phyloP scores from a whole-genome alignment of 2,888 invertebrate species.

The Melinaea marsaeus region DNA sequence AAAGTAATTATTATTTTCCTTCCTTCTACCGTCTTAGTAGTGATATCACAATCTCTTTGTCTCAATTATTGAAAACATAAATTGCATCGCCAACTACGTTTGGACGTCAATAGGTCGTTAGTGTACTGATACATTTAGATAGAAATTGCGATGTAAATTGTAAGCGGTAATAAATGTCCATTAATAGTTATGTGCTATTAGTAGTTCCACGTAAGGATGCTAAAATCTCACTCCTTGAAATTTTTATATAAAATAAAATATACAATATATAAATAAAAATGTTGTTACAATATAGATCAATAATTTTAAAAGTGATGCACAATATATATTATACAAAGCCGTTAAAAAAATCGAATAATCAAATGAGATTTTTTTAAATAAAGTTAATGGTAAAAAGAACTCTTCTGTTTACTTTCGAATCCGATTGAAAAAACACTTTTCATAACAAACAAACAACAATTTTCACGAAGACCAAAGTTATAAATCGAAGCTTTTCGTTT shows the following conservation, averaged over 20 bases:
- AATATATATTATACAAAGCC: too few relatives aligned
- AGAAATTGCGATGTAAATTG: conserved; percentile 27
- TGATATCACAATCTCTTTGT: background rate
- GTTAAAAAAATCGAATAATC: too few relatives aligned
- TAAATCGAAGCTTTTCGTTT: too few relatives aligned
- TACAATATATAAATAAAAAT: background rate
- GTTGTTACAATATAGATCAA: background rate
- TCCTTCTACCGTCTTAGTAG: background rate
- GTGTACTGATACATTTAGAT: conserved; percentile 26
- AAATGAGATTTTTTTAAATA: too few relatives aligned
- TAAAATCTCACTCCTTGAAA: background rate
- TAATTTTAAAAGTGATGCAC: too few relatives aligned
- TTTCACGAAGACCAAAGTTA: too few relatives aligned
- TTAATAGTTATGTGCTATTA: background rate
- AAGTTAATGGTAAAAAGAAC: too few relatives aligned
- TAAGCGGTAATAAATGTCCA: background rate
- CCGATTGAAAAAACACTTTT: too few relatives aligned
- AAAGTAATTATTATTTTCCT: too few relatives aligned
- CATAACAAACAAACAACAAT: too few relatives aligned
- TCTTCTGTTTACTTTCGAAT: too few relatives aligned
- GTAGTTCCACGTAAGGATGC: background rate
- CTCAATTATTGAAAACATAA: conserved; percentile 23
- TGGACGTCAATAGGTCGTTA: conserved; percentile 29
- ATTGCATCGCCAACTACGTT: conserved; percentile 21
- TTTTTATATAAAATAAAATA: background rate